Evolutionary conservation across 53 echinoderm and acorn worm genomes (phyloP).

Genomic region (Crossaster papposus): DNA sequence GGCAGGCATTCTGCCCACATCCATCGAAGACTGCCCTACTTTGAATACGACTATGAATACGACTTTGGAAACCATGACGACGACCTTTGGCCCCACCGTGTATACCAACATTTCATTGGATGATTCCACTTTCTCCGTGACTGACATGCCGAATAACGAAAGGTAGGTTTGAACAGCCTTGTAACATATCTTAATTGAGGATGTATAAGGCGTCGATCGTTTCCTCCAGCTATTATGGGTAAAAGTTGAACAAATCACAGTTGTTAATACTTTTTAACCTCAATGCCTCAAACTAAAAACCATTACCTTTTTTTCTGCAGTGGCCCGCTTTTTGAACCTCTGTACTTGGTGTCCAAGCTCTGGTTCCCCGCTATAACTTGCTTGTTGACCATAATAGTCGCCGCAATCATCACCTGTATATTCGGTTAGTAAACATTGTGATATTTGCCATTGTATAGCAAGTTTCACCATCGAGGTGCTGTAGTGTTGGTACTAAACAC

Average conservation of each 20-base stretch:
- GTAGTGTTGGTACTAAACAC: no score
- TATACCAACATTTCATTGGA: not conserved
- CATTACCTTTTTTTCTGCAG: not conserved
- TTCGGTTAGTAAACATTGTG: not conserved
- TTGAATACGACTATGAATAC: not conserved
- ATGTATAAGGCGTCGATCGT: no score
- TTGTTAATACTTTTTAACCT: not conserved
- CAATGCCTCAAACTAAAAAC: not conserved
- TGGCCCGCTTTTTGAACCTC: conserved; percentile 25
- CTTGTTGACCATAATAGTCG: conserved; percentile 22
- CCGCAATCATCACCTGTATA: conserved; percentile 1
- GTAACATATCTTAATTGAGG: no score
- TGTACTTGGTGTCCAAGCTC: conserved; percentile 31
- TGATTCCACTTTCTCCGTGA: not conserved
- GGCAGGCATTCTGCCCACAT: not conserved
- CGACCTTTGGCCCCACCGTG: not conserved
- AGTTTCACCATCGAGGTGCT: no score
- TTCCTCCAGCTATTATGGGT: no score
- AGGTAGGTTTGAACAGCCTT: not conserved
- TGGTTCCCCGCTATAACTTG: conserved; percentile 49
- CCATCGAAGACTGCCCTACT: not conserved
- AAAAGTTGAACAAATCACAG: no score
- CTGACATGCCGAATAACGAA: not conserved
- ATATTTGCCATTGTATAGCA: not conserved
- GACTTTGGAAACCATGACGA: not conserved